Conservation (phyloP, 1,140 invertebrate genomes). For the Saccostrea echinata region DNA sequence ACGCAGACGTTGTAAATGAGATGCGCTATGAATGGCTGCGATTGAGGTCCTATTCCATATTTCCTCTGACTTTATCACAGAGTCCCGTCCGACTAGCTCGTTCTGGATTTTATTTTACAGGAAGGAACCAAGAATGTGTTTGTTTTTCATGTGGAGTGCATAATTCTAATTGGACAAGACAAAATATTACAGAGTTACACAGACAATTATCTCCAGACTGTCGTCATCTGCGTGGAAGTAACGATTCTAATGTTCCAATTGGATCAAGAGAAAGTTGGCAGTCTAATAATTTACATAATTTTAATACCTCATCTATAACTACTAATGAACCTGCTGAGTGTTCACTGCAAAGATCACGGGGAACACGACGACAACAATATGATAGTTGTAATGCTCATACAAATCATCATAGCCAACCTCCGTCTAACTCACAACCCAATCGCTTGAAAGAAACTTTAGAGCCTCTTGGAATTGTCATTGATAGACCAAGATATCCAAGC, state of each 20-base stretch:
- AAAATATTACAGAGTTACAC: slow-evolving; percentile 3
- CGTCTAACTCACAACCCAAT: background rate
- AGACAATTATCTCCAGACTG: slow-evolving; percentile 27
- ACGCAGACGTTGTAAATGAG: background rate
- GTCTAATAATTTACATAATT: background rate
- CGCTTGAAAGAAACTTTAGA: background rate
- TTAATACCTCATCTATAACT: background rate
- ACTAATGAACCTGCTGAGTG: background rate
- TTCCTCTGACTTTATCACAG: background rate
- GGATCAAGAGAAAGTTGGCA: background rate
- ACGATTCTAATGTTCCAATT: slow-evolving; percentile 29
- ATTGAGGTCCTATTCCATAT: slow-evolving; percentile 6
- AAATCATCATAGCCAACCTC: background rate
- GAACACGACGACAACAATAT: background rate
- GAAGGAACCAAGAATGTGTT: slow-evolving; percentile 2
- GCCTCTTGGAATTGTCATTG: slow-evolving; percentile 10
- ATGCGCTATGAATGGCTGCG: slow-evolving; percentile 33
- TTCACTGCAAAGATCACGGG: background rate
- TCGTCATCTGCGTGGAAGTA: background rate
- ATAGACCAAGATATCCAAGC: background rate
- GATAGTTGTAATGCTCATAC: background rate
- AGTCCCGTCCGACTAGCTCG: slow-evolving; percentile 17
- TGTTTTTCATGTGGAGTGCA: slow-evolving; percentile 34
- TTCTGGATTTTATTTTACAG: slow-evolving; percentile 30
- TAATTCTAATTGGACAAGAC: slow-evolving; percentile 4